Evolutionary conservation across 1,140 invertebrate species (phyloP), one percentile per base, ranked within the genome.

Genomic region (Brachionus calyciflorus): DNA sequence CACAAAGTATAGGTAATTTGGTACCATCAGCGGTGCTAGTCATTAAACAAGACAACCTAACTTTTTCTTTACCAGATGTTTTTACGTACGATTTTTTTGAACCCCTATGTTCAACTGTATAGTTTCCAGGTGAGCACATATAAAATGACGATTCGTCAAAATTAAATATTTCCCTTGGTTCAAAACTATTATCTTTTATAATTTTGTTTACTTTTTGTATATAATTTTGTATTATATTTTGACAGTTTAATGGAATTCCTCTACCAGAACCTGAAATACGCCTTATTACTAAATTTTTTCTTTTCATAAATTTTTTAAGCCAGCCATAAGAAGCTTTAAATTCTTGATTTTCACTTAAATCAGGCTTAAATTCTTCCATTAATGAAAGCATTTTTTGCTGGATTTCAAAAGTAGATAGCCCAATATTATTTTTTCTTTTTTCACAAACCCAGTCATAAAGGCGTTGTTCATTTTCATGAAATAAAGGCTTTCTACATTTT

Each of bases 351-450:
- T n/a, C n/a, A 26, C 26, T 26, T 28, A 60, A 30, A 17, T 60
- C 55, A 17, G 24, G 14, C 17, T 41, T 30, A 48, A 40, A 40
- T 33, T 65, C 46, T 12, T 41, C 19, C 26, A 48, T 41, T 48
- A 65, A 49, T 44, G 14, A 12, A 26, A 60, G 30, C 28, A 57
- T 46, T 57, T 57, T 57, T 33, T 6, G 19, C 46, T 76, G 51
- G 21, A 40, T n/a, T 46, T 77, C n/a, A 44, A 77, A 60, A 46
- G 19, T 44, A 77, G 33, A 63, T 40, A 77, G n/a, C 70, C 37
- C 48, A n/a, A 41, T 77, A 46, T 40, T 30, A 12, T 77, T 17
- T 19, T 21, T n/a, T 26, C 51, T 40, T 28, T 33, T 44, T 69
- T 24, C 26, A 69, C 17, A 28, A 19, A 41, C n/a, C 37, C 51